Evolutionary conservation across 2,888 invertebrate species (phyloP).

Genomic region (Troides oblongomaculatus): DNA sequence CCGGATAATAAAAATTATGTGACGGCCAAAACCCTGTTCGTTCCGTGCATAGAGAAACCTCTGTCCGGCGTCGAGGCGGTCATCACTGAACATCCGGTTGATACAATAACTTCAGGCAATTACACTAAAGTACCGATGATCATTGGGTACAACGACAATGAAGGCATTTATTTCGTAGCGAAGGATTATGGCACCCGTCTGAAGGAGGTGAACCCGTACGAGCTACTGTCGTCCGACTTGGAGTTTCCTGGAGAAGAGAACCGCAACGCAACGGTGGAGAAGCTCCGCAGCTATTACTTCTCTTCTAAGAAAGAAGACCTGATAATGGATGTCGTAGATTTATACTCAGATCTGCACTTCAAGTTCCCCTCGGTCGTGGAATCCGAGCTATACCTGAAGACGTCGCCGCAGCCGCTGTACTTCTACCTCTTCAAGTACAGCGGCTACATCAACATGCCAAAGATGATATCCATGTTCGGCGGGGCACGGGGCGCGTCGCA

Average conservation of each 20-base stretch:
- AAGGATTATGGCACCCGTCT: constrained; percentile 61
- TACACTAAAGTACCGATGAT: constrained; percentile 72
- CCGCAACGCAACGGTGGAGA: constrained; percentile 53
- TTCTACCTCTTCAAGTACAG: constrained; percentile 67
- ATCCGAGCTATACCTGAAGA: constrained; percentile 57
- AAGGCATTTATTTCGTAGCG: constrained; percentile 66
- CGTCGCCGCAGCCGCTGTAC: constrained; percentile 62
- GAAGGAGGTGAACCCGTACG: constrained; percentile 46
- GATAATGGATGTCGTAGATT: constrained; percentile 67
- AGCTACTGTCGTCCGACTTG: constrained; percentile 54
- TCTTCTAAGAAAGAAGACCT: constrained; percentile 53
- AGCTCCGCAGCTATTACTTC: constrained; percentile 57
- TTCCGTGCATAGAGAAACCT: constrained; percentile 63
- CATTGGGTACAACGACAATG: constrained; percentile 66
- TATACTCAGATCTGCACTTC: constrained; percentile 68
- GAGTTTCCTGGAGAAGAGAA: constrained; percentile 55
- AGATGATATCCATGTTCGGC: constrained; percentile 57
- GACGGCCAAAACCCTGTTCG: constrained; percentile 59
- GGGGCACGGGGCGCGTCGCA: constrained; percentile 62
- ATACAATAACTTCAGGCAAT: constrained; percentile 58
- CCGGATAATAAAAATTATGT: constrained; percentile 60
- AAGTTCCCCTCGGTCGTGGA: constrained; percentile 65
- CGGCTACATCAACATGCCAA: constrained; percentile 65
- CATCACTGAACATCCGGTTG: constrained; percentile 56
- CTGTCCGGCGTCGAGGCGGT: constrained; percentile 62